Percentiles rank a stretch among this genome's conserved stretches.
phyloP scores from a whole-genome alignment of 2,113 vertebrate genomes.

The Paramormyrops kingsleyae region DNA sequence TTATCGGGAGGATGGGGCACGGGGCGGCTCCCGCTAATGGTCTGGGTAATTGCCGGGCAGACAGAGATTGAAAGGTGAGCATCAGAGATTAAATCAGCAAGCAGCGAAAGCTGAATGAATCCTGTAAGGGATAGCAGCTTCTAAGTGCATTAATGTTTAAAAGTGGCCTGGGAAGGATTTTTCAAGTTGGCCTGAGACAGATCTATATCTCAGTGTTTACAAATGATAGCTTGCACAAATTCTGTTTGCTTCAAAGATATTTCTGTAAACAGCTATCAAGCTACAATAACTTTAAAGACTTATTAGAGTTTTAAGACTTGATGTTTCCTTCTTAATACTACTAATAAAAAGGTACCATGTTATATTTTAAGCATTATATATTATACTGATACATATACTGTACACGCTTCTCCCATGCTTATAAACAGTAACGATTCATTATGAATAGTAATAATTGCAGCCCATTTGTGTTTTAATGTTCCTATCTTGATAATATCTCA shows the following conservation, averaged over 20 bases:
- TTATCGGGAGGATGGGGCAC: constrained; percentile 36
- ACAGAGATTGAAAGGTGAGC: constrained; percentile 51
- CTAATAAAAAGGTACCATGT: background rate
- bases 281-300: background rate
- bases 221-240: background rate
- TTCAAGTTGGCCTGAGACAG: background rate
- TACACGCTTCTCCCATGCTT: background rate
- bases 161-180: background rate
- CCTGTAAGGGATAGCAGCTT: constrained; percentile 43
- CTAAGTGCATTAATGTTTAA: constrained; percentile 29
- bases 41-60: constrained; percentile 40
- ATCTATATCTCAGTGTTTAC: background rate
- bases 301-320: background rate
- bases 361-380: background rate
- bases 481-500: background rate
- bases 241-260: background rate
- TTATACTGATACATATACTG: background rate
- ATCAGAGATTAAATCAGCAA: constrained; percentile 40
- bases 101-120: constrained; percentile 33
- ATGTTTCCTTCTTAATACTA: background rate
- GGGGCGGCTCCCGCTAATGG: constrained; percentile 42
- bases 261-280: background rate
- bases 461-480: background rate
- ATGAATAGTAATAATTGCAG: background rate
- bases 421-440: background rate